Evolutionary conservation across 2,888 invertebrate genomes (phyloP), one percentile per base, ranked within the genome.

Genomic region (Dyspetes luteomarginatus): DNA sequence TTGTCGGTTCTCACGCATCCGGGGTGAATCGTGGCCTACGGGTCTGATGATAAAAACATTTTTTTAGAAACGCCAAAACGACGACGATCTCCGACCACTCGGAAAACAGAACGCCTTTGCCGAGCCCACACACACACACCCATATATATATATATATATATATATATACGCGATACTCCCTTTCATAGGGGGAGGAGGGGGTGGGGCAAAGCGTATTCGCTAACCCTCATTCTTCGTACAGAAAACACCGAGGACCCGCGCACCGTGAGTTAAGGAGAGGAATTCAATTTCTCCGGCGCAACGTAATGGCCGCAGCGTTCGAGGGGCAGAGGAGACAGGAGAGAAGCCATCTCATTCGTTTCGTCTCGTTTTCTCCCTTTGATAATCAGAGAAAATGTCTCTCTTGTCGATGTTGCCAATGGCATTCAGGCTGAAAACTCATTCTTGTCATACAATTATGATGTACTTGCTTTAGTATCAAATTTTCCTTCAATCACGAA

Each of bases 201-300:
- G 48, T n/a, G 0, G 3, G 48, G 28, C n/a, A 62, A 24, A 55
- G 19, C 65, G 52, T 43, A 28, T 26, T 1, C 9, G 26, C 48
- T 26, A 4, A 19, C 19, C 24, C 43, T 55, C 60, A 58, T 65
- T 75, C 65, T 76, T 62, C 50, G 62, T 43, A 48, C 15, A 7
- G 26, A 48, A 19, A 62, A 22, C 48, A 12, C 58, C 69, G 43
- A 78, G 55, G 55, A 45, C 58, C 26, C 52, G 19, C 41, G 45
- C 19, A 58, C 41, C 28, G 30, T 43, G 67, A 60, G 45, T 83
- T 84, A 81, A 82, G 82, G 77, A 60, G 72, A 73, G 78, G 74
- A 83, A 84, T 83, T 84, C 82, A 84, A 84, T 84, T 84, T 82
- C 74, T 62, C 72, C 56, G 60, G 52, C 28, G 62, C 52, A 55